Conservation (phyloP, 2,888 invertebrate genomes). For the Galerucella nymphaeae region DNA sequence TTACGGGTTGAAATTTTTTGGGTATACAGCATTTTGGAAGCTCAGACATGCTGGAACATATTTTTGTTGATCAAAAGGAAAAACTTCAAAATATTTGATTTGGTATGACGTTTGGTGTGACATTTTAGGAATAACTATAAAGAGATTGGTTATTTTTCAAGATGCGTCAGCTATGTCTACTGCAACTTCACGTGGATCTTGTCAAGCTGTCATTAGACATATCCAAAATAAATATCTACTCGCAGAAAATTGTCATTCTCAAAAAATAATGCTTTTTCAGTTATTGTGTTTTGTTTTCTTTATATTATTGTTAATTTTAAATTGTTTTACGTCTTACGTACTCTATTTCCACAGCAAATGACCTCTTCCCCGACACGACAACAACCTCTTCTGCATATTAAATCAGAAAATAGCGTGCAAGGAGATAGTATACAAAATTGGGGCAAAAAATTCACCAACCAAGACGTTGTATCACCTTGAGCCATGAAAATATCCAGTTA, state of each 20-base stretch:
- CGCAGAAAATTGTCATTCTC: no score
- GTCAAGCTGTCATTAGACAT: no score
- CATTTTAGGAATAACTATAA: neutral
- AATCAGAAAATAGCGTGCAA: conserved; percentile 34
- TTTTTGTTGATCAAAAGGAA: neutral
- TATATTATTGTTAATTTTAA: neutral
- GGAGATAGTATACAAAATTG: conserved; percentile 11
- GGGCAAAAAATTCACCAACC: neutral
- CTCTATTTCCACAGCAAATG: conserved; percentile 30
- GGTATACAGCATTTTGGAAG: neutral
- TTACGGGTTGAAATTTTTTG: conserved; percentile 63
- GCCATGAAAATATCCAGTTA: neutral
- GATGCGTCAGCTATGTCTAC: no score
- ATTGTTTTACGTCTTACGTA: conserved; percentile 30
- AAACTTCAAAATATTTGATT: neutral
- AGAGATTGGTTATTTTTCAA: no score
- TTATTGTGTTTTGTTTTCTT: no score
- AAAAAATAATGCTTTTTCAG: no score
- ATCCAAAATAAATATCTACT: no score
- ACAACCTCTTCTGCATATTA: conserved; percentile 32
- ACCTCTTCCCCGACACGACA: conserved; percentile 25
- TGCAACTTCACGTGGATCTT: no score
- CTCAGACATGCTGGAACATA: neutral
- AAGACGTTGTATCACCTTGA: no score
- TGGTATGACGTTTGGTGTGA: neutral